Conservation (phyloP, 1,140 invertebrate genomes). For the Scaptodrosophila lebanonensis region DNA sequence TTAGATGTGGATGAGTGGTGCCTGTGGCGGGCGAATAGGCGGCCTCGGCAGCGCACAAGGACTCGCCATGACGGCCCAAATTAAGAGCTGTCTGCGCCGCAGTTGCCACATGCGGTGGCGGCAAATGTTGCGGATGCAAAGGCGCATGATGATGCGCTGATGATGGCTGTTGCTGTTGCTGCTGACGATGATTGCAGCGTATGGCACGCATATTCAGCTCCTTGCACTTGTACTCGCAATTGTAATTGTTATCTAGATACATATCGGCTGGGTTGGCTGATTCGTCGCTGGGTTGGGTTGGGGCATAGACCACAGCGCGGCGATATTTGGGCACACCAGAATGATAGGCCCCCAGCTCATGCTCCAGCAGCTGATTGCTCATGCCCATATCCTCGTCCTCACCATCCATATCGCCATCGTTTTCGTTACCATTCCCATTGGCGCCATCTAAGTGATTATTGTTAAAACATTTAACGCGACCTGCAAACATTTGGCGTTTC, state of each 20-base stretch:
- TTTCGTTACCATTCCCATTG: slow-evolving; percentile 4
- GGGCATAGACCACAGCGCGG: slow-evolving; percentile 50
- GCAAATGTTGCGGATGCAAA: slow-evolving; percentile 22
- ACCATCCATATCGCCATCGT: slow-evolving; percentile 36
- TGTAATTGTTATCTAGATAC: slow-evolving; percentile 54
- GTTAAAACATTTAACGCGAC: slow-evolving; percentile 71
- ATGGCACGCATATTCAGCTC: slow-evolving; percentile 70
- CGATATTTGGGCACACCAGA: slow-evolving; percentile 46
- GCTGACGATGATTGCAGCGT: slow-evolving; percentile 62
- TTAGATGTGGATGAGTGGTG: slow-evolving; percentile 28
- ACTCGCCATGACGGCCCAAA: slow-evolving; percentile 44
- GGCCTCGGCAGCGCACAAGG: slow-evolving; percentile 45
- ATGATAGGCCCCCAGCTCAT: slow-evolving; percentile 35
- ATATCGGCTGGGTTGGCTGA: slow-evolving; percentile 30
- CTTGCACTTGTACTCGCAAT: slow-evolving; percentile 71
- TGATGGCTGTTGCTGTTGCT: slow-evolving; percentile 30
- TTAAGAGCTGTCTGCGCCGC: slow-evolving; percentile 44
- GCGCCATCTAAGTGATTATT: slow-evolving; percentile 34
- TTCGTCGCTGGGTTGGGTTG: slow-evolving; percentile 32
- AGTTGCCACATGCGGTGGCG: slow-evolving; percentile 22
- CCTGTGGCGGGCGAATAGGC: slow-evolving; percentile 40
- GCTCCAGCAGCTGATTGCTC: slow-evolving; percentile 4
- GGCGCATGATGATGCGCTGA: slow-evolving; percentile 25
- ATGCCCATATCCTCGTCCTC: slow-evolving; percentile 17
- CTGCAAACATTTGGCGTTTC: slow-evolving; percentile 76